These are phyloP conservation scores for Rhipidura dahli DNA, from an alignment of 2,113 vertebrate genomes.

Conservation along the genomic window DNA sequence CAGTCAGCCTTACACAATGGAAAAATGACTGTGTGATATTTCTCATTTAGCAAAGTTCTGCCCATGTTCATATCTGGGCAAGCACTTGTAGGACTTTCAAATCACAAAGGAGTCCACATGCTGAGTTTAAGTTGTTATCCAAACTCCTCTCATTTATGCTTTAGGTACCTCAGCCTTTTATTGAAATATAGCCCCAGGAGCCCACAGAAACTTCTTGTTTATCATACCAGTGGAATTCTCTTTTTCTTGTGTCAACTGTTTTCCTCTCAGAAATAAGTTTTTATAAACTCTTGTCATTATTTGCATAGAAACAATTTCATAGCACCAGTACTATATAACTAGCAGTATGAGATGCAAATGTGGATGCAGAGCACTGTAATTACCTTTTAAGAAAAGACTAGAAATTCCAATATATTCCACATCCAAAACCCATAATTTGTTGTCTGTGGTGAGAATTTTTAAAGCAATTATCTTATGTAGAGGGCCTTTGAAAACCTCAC, in stretches of 20 bases:
- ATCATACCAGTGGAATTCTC: not conserved
- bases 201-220: not conserved
- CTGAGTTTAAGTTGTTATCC: not conserved
- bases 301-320: not conserved
- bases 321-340: fast-evolving
- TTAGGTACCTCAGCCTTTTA: not conserved
- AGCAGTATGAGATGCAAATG: not conserved
- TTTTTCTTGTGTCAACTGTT: not conserved
- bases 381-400: not conserved
- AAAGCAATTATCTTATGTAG: not conserved
- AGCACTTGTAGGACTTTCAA: not conserved
- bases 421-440: fast-evolving
- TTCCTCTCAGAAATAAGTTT: not conserved
- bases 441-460: not conserved
- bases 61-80: not conserved
- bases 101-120: not conserved
- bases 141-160: not conserved
- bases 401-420: not conserved
- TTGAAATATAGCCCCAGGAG: not conserved
- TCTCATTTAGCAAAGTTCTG: not conserved
- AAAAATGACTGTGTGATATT: not conserved
- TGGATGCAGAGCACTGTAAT: not conserved
- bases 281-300: not conserved
- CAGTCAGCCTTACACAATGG: not conserved
- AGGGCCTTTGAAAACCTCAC: not conserved